Conservation (phyloP, 2,797 vertebrate genomes). For the Siniperca scherzeri region DNA sequence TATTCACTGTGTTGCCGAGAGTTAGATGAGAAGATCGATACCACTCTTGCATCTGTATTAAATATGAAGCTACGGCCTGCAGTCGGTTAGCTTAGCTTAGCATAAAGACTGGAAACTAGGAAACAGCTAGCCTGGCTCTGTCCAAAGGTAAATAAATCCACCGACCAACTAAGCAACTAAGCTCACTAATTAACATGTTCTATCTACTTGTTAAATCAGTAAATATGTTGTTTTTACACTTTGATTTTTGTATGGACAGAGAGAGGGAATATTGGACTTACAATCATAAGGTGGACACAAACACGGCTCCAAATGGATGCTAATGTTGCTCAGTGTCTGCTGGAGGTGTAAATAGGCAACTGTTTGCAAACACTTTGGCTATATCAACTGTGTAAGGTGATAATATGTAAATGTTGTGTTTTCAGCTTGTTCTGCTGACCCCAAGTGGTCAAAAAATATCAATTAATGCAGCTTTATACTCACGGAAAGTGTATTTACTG, state of each 20-base stretch:
- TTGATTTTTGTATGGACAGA: too few relatives aligned
- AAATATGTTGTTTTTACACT: too few relatives aligned
- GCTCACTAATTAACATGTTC: neutral
- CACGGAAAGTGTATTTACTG: neutral
- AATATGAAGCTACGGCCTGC: neutral
- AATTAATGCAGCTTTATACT: neutral
- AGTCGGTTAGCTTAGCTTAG: too few relatives aligned
- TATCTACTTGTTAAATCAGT: too few relatives aligned
- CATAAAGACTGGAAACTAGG: neutral
- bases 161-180: neutral
- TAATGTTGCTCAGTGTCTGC: too few relatives aligned
- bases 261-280: too few relatives aligned
- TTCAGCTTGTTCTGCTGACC: too few relatives aligned
- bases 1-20: neutral
- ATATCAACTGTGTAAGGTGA: neutral
- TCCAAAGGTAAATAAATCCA: neutral
- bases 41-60: neutral
- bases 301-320: too few relatives aligned
- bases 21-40: neutral
- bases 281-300: too few relatives aligned
- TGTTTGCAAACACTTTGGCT: too few relatives aligned
- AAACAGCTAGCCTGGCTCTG: neutral
- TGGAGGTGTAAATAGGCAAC: too few relatives aligned
- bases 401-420: neutral
- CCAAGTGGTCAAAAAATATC: too few relatives aligned